Evolutionary conservation across 2,888 invertebrate genomes (phyloP).

Genomic region (Drosophila nr. medialis): DNA sequence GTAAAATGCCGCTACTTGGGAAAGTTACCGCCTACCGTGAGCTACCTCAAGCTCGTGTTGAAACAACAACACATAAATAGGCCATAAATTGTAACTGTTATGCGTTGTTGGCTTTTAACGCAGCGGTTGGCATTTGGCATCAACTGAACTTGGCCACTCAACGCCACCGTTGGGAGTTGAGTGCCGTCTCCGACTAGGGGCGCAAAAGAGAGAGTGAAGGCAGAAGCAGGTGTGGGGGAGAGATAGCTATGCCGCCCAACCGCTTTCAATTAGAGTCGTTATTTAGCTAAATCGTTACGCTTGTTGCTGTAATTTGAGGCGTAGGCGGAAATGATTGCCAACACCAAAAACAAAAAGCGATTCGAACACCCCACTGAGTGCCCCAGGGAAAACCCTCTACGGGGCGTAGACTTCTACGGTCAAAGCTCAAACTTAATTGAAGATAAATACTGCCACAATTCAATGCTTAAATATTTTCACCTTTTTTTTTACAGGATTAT

Average conservation of each 20-base stretch:
- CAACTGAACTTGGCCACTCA: constrained; percentile 47
- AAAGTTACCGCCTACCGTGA: constrained; percentile 44
- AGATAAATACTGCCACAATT: constrained; percentile 24
- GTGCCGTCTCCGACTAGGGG: constrained; percentile 33
- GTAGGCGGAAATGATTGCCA: constrained; percentile 71
- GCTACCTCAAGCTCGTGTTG: constrained; percentile 46
- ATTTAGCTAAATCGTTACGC: constrained; percentile 78
- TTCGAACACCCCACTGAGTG: constrained; percentile 17
- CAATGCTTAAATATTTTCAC: constrained; percentile 14
- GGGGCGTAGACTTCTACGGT: constrained; percentile 6
- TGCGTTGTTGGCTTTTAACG: constrained; percentile 79
- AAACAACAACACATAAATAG: constrained; percentile 70
- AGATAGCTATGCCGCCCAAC: constrained; percentile 46
- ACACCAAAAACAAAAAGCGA: constrained; percentile 38
- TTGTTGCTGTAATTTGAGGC: constrained; percentile 67
- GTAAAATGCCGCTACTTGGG: constrained; percentile 25
- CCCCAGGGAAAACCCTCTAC: constrained; percentile 38
- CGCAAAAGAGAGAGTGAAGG: neutral
- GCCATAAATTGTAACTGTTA: constrained; percentile 82
- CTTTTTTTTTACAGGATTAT: constrained; percentile 31
- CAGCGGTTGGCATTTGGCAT: constrained; percentile 71
- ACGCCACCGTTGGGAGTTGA: constrained; percentile 52
- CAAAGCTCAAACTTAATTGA: constrained; percentile 60
- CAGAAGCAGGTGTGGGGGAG: neutral
- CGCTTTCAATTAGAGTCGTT: constrained; percentile 77